These are phyloP conservation scores for Sturnus vulgaris DNA, from an alignment of 2,113 vertebrate genomes.

Conservation along the genomic window DNA sequence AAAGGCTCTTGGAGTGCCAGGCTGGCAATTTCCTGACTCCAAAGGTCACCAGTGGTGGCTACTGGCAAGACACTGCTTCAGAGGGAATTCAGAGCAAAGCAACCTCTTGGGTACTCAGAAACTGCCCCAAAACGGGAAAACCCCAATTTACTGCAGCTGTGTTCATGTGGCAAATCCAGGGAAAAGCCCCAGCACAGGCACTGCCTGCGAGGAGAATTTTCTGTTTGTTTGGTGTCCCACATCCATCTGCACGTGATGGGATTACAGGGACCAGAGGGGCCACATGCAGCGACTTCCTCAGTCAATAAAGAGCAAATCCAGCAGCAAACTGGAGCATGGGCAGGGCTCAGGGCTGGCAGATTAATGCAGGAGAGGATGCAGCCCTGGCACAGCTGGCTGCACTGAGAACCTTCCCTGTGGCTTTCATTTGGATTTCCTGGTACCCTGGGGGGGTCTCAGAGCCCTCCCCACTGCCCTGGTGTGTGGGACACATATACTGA, in stretches of 20 bases:
- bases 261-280: neutral
- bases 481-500: too few species aligned
- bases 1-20: neutral
- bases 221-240: neutral
- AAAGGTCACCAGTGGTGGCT: neutral
- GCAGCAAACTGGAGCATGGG: constrained; percentile 17
- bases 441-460: too few species aligned
- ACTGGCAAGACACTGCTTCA: neutral
- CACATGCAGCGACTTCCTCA: neutral
- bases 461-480: too few species aligned
- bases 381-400: neutral
- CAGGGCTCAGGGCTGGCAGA: neutral
- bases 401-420: too few species aligned
- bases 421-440: too few species aligned
- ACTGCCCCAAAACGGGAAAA: fast-evolving
- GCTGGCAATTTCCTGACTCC: neutral
- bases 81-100: neutral
- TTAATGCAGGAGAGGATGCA: neutral
- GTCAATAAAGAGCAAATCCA: constrained; percentile 21
- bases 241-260: neutral
- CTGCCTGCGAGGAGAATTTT: neutral
- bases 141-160: fast-evolving
- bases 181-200: neutral
- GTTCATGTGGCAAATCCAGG: neutral
- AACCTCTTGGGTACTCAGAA: too few species aligned